Base-by-base conservation (phyloP, 2,113 vertebrate species). In the Noctilio leporinus region DNA sequence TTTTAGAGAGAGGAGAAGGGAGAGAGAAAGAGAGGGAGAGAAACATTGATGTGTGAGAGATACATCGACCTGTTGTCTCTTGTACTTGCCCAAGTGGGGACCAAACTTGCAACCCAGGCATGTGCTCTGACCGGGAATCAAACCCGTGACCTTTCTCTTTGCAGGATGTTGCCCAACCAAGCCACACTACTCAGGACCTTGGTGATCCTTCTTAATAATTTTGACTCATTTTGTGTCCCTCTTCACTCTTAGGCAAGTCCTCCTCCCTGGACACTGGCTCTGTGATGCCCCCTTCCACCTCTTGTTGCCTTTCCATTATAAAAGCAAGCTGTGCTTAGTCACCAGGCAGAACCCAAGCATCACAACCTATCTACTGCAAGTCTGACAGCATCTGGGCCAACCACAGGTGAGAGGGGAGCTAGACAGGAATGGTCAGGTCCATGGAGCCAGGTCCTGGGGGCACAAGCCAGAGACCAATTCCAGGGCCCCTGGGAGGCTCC, bases 381-480 rank as follows among this genome's bases (percentile, higher is more conserved):
- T 30, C 81, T 59, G 20, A 17, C 7, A 47, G 10, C 26, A 47
- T 17, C 35, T 6, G 9, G 64, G 15, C 43, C 43, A 35, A 45
- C 14, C 1, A 0, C 28, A 40, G 69, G 40, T 19, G 0, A 24
- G 20, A 20, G 55, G 2, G 12, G 28, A n/a, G 3, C 49, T 55
- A 22, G 8, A 73, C 28, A 1, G 6, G 35, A 53, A 65, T 57
- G 4, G 76, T 69, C 53, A 55, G 26, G 22, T 59, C 28, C 43
- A 0, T 7, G 4, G 30, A 11, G 16, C 20, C 12, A 47, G 7
- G 43, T 40, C 38, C 43, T 72, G 11, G 40, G 24, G 59, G 65
- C 3, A 20, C 12, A 19, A 17, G 45, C n/a, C n/a, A n/a, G 40
- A 16, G 49, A 30, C 64, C 22, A 83, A 22, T 8, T 19, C 35